Base-by-base conservation (phyloP, 2,888 invertebrate species). In the Drosophila suboccidentalis region DNA sequence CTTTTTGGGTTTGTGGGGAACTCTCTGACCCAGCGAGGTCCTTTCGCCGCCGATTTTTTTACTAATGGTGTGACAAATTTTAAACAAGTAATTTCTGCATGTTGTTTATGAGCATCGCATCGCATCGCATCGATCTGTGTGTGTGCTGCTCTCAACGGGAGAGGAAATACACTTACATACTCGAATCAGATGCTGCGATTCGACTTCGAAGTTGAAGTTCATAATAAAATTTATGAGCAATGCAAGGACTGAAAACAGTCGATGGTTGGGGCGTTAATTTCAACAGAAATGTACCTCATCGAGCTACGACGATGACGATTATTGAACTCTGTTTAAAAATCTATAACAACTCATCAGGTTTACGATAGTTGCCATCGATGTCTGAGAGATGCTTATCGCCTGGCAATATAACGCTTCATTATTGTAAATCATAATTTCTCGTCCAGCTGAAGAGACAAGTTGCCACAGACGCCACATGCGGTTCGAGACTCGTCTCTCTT, bases 21-120 rank as follows among this genome's bases (percentile, higher is more conserved):
- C 44, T 61, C 58, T 49, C 49, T 50, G 69, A 55, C 85, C 65
- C 82, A 80, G 83, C 80, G 75, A 87, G 76, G 82, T 87, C 86
- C 90, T 89, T 86, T 85, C 80, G 87, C 87, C 85, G 87, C 78
- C 70, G 88, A 71, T 82, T 86, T 82, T 84, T 86, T 80, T 91
- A 89, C 91, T 90, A 91, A 90, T 90, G 91, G 90, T 88, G 89
- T 90, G 90, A 90, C 90, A 90, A 91, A 91, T 86, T 87, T 88
- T 88, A 75, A 81, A 82, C 90, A 87, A 87, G 90, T 88, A 89
- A 89, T 87, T 87, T 89, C 90, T 87, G 88, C 73, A 89, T 89
- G 87, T 89, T 89, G 90, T 87, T 87, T 87, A 87, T 89, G 88
- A 89, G 82, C 89, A 80, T 78, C 22, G 86, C 82, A 75, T 65